Percentiles rank a stretch among this genome's conserved stretches.
Evolutionary conservation across 2,888 invertebrate genomes (phyloP).

Genomic region (Pyrrhosoma nymphula): DNA sequence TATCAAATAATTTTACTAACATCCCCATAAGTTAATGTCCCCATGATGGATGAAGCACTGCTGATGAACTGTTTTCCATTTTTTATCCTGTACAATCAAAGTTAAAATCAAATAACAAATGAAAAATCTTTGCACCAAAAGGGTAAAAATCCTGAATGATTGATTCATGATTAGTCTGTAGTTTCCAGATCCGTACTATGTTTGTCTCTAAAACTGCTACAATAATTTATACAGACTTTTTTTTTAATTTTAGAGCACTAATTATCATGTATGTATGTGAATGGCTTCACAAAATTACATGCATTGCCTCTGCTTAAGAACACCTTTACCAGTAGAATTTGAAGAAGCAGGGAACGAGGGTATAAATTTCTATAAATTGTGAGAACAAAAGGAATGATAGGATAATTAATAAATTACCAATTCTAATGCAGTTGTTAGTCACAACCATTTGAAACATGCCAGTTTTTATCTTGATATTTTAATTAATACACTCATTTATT

Average conservation of each 20-base stretch:
- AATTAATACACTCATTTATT: constrained; percentile 50
- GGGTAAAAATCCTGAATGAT: neutral
- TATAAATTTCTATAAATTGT: neutral
- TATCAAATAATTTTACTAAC: too few relatives aligned
- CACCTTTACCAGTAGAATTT: neutral
- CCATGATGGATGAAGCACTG: too few relatives aligned
- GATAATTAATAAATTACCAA: neutral
- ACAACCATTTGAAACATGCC: neutral
- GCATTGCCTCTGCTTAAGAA: neutral
- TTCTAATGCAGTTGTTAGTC: neutral
- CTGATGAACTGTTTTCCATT: too few relatives aligned
- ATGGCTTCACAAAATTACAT: neutral
- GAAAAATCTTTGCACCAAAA: neutral
- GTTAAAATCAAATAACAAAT: neutral
- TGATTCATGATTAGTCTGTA: neutral
- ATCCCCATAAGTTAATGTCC: too few relatives aligned
- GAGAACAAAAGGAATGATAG: neutral
- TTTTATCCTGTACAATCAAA: too few relatives aligned
- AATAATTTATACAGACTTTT: neutral
- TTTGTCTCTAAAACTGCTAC: neutral
- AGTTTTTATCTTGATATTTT: constrained; percentile 1
- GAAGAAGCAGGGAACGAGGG: neutral
- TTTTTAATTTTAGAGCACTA: neutral
- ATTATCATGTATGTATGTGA: neutral
- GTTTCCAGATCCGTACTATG: neutral